Conservation (phyloP, 2,888 invertebrate species). For the Erannis defoliaria region DNA sequence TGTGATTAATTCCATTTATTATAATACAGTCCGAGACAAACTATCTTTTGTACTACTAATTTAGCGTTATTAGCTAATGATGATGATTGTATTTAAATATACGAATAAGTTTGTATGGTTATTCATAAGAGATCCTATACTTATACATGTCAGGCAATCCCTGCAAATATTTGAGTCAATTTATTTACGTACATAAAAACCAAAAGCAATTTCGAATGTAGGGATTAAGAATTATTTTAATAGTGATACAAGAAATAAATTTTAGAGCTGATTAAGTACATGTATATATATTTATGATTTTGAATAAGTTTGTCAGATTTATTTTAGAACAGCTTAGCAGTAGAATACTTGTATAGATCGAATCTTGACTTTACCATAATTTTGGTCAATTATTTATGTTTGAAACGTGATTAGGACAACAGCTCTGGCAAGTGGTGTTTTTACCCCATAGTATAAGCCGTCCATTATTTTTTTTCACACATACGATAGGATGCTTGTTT, state of each 20-base stretch:
- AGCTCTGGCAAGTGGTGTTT: conserved; percentile 11
- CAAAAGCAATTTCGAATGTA: conserved; percentile 77
- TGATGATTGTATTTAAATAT: conserved; percentile 62
- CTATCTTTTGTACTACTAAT: conserved; percentile 77
- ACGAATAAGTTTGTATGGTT: conserved; percentile 73
- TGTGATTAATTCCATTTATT: conserved; percentile 41
- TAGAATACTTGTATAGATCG: conserved; percentile 52
- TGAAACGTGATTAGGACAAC: neutral
- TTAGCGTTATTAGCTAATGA: conserved; percentile 64
- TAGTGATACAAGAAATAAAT: conserved; percentile 54
- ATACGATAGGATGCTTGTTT: conserved; percentile 7
- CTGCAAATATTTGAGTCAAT: conserved; percentile 75
- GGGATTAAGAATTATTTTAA: conserved; percentile 67
- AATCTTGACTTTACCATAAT: conserved; percentile 25
- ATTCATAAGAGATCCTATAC: conserved; percentile 59
- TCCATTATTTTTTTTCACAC: conserved; percentile 69
- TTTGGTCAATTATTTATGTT: neutral
- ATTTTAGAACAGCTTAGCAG: conserved; percentile 63
- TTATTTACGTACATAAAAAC: conserved; percentile 65
- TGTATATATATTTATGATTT: conserved; percentile 30
- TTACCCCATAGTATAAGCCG: conserved; percentile 70
- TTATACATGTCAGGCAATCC: conserved; percentile 51
- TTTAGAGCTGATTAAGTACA: conserved; percentile 33
- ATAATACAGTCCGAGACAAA: conserved; percentile 59
- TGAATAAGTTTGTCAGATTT: conserved; percentile 44